Percentiles rank a stretch among this genome's conserved stretches.
phyloP scores from a whole-genome alignment of 2,888 invertebrate species.

The Acrocyrtus sp. region DNA sequence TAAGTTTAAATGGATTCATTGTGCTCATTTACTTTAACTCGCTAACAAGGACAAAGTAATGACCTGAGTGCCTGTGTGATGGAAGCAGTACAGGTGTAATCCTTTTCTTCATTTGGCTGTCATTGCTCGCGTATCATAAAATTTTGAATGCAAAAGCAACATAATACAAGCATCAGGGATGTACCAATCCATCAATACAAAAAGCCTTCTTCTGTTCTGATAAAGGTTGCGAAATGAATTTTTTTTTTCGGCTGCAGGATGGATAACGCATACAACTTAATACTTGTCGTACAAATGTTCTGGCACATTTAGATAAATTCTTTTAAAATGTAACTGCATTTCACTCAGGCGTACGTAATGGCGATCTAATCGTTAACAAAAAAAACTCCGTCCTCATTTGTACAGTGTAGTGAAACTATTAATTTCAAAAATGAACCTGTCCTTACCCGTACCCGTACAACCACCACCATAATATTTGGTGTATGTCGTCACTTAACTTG shows the following conservation, averaged over 20 bases:
- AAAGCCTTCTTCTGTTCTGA: not conserved
- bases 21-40: too few relatives aligned
- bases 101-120: not conserved
- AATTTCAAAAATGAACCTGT: slow-evolving; percentile 1
- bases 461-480: not conserved
- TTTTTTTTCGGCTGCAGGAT: not conserved
- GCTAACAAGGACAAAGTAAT: too few relatives aligned
- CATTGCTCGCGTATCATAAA: not conserved
- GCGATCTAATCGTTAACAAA: not conserved
- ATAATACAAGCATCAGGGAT: not conserved
- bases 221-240: too few relatives aligned
- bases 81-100: slow-evolving; percentile 6
- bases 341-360: not conserved
- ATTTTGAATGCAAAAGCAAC: not conserved
- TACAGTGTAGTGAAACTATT: not conserved
- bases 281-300: too few relatives aligned
- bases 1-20: too few relatives aligned
- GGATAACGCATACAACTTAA: too few relatives aligned
- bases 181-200: not conserved
- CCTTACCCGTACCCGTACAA: not conserved
- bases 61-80: too few relatives aligned
- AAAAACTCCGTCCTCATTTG: not conserved
- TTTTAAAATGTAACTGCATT: not conserved
- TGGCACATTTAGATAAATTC: too few relatives aligned
- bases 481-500: too few relatives aligned